These are phyloP conservation scores for Nesometra sesokonis DNA, from an alignment of 35 echinoderm and acorn worm genomes.

Conservation along the genomic window DNA sequence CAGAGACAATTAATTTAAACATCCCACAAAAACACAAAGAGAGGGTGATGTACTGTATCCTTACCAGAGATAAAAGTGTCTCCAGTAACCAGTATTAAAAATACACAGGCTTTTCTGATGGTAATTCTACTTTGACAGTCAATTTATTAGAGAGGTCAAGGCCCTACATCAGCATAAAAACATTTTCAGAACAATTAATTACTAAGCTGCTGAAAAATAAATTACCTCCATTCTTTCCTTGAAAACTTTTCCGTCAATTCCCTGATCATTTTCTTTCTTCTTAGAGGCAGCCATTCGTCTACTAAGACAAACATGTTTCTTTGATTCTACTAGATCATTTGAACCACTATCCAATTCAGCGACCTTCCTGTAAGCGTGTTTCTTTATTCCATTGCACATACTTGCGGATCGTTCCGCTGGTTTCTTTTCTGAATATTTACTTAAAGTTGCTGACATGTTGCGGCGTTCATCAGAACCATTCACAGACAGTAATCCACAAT, in stretches of 20 bases:
- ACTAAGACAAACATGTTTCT: neutral
- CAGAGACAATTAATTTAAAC: too few relatives aligned
- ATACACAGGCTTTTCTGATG: too few relatives aligned
- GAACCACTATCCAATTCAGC: neutral
- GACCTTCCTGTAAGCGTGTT: neutral
- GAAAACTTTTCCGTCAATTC: conserved; percentile 74
- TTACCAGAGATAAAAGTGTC: too few relatives aligned
- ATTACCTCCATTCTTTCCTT: conserved; percentile 96
- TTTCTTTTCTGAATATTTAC: too few relatives aligned
- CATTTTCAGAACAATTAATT: too few relatives aligned
- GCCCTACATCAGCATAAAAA: too few relatives aligned
- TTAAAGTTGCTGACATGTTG: neutral
- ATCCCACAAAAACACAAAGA: too few relatives aligned
- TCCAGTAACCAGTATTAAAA: too few relatives aligned
- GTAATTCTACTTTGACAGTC: too few relatives aligned
- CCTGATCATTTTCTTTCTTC: neutral
- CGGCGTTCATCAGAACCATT: neutral
- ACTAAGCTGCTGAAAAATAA: too few relatives aligned
- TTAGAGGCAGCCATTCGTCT: neutral
- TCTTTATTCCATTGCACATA: neutral
- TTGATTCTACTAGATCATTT: neutral
- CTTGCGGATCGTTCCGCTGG: neutral
- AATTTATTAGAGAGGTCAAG: too few relatives aligned
- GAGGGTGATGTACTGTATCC: too few relatives aligned
- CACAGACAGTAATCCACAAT: neutral